These are phyloP conservation scores for Ypsolopha scabrella DNA, from an alignment of 2,888 invertebrate genomes.

Conservation along the genomic window DNA sequence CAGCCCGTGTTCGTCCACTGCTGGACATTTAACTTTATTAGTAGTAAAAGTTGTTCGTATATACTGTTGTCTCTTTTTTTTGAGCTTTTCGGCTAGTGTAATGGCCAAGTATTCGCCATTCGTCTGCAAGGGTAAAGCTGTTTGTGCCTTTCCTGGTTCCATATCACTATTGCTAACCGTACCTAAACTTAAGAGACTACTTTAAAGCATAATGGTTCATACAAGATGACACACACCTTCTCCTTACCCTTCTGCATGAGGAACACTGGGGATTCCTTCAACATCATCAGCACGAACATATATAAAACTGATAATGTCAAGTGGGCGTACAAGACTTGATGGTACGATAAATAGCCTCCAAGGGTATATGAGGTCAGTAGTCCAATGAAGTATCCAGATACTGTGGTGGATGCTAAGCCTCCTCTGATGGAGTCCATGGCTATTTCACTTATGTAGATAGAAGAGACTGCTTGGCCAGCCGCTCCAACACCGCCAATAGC, in stretches of 20 bases:
- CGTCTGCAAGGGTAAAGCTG: too few species aligned
- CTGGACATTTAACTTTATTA: too few species aligned
- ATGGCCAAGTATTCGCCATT: too few species aligned
- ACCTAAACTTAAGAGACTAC: too few species aligned
- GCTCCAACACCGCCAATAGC: conserved; percentile 40
- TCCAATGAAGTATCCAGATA: conserved; percentile 39
- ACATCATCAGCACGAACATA: conserved; percentile 20
- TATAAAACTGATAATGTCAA: conserved; percentile 25
- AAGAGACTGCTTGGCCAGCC: conserved; percentile 45
- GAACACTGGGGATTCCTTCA: conserved; percentile 39
- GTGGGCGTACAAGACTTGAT: conserved; percentile 27
- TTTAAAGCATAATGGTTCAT: neutral
- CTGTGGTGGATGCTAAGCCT: conserved; percentile 35
- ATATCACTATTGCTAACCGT: too few species aligned
- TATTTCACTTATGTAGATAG: conserved; percentile 50
- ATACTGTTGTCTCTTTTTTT: too few species aligned
- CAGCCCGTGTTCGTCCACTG: too few species aligned
- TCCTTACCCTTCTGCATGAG: conserved; percentile 31
- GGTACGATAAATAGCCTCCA: conserved; percentile 41
- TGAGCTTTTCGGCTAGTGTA: too few species aligned
- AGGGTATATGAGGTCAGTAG: conserved; percentile 37
- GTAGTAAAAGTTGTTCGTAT: too few species aligned
- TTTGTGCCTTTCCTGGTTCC: too few species aligned
- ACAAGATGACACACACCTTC: conserved; percentile 19
- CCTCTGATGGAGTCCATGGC: conserved; percentile 50